These are phyloP conservation scores for Caenorhabditis brenneri DNA, from an alignment of 1,140 invertebrate species.

Conservation along the genomic window DNA sequence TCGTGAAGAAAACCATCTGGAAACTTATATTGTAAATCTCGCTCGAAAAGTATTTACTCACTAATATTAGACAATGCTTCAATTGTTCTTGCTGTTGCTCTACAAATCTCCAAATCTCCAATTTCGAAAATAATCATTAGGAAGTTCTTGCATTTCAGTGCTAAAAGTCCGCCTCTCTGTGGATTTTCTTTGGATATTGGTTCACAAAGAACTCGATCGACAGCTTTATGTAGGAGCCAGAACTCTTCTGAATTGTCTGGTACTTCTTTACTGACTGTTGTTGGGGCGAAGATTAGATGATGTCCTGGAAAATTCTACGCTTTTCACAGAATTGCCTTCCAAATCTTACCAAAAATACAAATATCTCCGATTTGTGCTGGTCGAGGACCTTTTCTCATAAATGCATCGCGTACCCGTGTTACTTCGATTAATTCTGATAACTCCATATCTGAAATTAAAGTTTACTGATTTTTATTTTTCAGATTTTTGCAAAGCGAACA, in stretches of 20 bases:
- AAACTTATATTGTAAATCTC: constrained; percentile 47
- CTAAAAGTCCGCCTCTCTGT: constrained; percentile 77
- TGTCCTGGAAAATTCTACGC: neutral
- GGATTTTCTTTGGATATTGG: constrained; percentile 70
- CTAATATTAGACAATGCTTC: constrained; percentile 86
- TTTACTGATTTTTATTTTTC: too few species aligned
- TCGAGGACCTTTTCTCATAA: constrained; percentile 64
- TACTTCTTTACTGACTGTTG: constrained; percentile 71
- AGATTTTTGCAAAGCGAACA: too few species aligned
- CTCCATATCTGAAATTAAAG: constrained; percentile 62
- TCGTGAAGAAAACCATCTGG: constrained; percentile 77
- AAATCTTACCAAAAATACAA: constrained; percentile 81
- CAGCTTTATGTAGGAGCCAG: constrained; percentile 90
- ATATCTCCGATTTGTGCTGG: constrained; percentile 73
- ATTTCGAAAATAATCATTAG: constrained; percentile 82
- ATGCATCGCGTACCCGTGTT: constrained; percentile 64
- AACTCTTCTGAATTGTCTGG: constrained; percentile 78
- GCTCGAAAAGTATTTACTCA: constrained; percentile 73
- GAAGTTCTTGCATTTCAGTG: constrained; percentile 90
- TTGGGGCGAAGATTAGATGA: constrained; percentile 80
- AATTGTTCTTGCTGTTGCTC: constrained; percentile 83
- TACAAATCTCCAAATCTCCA: constrained; percentile 81
- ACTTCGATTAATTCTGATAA: constrained; percentile 67
- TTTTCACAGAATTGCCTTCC: neutral
- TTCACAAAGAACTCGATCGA: constrained; percentile 83